Conservation (phyloP, 2,113 vertebrate species). For the Eleginops maclovinus region DNA sequence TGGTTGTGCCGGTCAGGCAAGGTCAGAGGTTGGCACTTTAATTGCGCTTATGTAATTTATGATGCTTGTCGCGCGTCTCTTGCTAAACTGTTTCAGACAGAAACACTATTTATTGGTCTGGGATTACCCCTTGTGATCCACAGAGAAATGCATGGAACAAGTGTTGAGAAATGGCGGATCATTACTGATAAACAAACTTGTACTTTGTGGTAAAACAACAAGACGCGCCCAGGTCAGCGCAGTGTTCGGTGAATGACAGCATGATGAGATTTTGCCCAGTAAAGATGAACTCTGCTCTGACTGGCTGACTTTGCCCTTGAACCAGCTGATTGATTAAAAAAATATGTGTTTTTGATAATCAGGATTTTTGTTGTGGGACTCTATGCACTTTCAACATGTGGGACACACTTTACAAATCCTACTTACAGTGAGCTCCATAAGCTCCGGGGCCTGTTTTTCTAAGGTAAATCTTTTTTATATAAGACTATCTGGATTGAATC, state of each 20-base stretch:
- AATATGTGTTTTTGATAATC: constrained; percentile 8
- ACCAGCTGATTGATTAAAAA: constrained; percentile 50
- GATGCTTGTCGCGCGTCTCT: constrained; percentile 76
- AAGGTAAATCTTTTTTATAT: not conserved
- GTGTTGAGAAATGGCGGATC: constrained; percentile 56
- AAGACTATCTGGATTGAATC: constrained; percentile 1
- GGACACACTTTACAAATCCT: constrained; percentile 2
- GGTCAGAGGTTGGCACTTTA: constrained; percentile 89
- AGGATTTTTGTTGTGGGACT: constrained; percentile 2
- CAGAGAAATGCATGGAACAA: constrained; percentile 4
- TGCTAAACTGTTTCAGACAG: constrained; percentile 76
- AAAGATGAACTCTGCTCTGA: constrained; percentile 45
- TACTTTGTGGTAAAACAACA: constrained; percentile 23
- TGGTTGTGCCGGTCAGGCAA: constrained; percentile 79
- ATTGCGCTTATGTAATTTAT: constrained; percentile 87
- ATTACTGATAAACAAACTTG: constrained; percentile 64
- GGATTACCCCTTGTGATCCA: constrained; percentile 43
- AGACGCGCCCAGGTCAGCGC: constrained; percentile 54
- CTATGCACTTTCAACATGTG: constrained; percentile 58
- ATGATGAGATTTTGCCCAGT: constrained; percentile 51
- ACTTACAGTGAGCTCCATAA: not conserved
- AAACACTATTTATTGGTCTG: constrained; percentile 77
- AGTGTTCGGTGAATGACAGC: constrained; percentile 43
- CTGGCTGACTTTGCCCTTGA: constrained; percentile 70
- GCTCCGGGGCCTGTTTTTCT: not conserved